Base-by-base conservation (phyloP, 53 echinoderm and acorn worm genomes). In the Holothuria leucospilota region DNA sequence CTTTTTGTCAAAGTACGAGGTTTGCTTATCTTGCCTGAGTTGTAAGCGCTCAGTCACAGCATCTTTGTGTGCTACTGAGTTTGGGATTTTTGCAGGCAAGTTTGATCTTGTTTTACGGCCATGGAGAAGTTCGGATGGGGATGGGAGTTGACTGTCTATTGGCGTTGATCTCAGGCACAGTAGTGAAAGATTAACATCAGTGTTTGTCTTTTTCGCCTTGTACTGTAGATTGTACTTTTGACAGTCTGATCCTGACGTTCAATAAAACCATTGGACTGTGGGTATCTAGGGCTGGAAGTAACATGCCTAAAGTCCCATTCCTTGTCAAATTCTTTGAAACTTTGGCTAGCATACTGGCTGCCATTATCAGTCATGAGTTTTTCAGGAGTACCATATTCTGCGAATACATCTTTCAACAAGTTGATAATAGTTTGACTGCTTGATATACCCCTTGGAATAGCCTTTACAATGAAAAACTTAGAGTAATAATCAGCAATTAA, bases 261-360 rank as follows among this genome's bases (percentile, higher is more conserved):
- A 68, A 91, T 77, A 56, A 91, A 93, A 4, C 90, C 91, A 25
- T 96, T 93, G n/a, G 88, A 91, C 62, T 91, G 87, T 10, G 93
- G 91, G 29, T 88, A 95, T 38, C 86, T 81, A 15, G 93, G 93
- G 16, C 86, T 88, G n/a, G n/a, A n/a, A n/a, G n/a, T n/a, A n/a
- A n/a, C n/a, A n/a, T n/a, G n/a, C n/a, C n/a, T n/a, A n/a, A 95
- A 87, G 26, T 85, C 63, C 96, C 93, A 96, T 16, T 80, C 53
- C 0, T 63, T 69, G n/a, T 89, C 91, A 73, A 95, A 95, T 29
- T 77, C 51, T 64, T 75, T 79, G 89, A 88, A 93, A 51, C 62
- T 78, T 20, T 60, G 68, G 59, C 91, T 72, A 66, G 27, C 58
- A 83, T 86, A 95, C 7, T 91, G 91, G 21, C 68, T 51, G 28